Conservation (phyloP, 1,140 invertebrate genomes). For the Cydia strobilella region DNA sequence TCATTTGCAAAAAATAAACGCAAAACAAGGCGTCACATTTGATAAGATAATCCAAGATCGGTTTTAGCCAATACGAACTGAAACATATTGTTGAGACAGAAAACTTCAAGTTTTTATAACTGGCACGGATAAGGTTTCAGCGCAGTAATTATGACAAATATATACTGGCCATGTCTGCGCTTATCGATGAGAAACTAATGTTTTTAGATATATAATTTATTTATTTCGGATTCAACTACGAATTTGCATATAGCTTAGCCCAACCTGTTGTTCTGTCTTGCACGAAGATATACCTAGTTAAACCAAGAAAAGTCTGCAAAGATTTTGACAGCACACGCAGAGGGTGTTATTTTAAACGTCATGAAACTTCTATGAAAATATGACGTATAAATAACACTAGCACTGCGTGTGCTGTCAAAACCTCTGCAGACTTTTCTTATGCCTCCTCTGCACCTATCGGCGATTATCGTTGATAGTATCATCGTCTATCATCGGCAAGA, state of each 20-base stretch:
- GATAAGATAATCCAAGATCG: constrained; percentile 21
- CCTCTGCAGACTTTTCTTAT: too few species aligned
- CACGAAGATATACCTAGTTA: too few species aligned
- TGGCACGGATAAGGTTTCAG: not conserved
- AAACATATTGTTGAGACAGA: constrained; percentile 7
- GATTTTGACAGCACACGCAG: too few species aligned
- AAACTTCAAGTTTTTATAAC: constrained; percentile 21
- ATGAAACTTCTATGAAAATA: too few species aligned
- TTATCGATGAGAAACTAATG: not conserved
- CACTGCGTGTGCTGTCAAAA: too few species aligned
- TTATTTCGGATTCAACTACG: not conserved
- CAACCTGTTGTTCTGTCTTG: too few species aligned
- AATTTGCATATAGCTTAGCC: not conserved
- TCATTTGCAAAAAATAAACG: not conserved
- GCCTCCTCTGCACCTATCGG: too few species aligned
- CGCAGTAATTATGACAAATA: not conserved
- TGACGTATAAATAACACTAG: too few species aligned
- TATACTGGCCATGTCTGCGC: not conserved
- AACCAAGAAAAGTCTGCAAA: too few species aligned
- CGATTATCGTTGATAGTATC: too few species aligned
- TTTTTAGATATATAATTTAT: not conserved
- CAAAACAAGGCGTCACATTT: not conserved
- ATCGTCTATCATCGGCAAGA: too few species aligned
- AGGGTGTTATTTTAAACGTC: too few species aligned
- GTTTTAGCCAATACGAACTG: not conserved